Evolutionary conservation across 1,140 invertebrate genomes (phyloP).

Genomic region (Drosophila serrata): DNA sequence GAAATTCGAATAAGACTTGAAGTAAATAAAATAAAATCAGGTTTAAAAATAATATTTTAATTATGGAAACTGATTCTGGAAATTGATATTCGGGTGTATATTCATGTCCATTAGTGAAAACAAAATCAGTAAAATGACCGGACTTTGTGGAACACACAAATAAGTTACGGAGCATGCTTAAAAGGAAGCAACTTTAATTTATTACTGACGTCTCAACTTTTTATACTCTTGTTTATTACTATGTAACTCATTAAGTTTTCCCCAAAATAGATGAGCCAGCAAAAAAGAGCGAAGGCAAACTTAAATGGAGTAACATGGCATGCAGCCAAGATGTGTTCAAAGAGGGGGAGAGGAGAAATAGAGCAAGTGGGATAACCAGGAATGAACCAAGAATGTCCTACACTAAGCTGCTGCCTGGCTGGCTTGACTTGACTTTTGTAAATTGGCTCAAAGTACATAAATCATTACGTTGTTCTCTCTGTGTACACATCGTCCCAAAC

Average conservation of each 20-base stretch:
- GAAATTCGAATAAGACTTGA: not conserved
- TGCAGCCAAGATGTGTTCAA: slow-evolving; percentile 14
- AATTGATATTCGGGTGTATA: not conserved
- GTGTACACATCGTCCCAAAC: slow-evolving; percentile 55
- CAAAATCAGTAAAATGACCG: not conserved
- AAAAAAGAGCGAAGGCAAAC: slow-evolving; percentile 23
- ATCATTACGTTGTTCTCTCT: slow-evolving; percentile 47
- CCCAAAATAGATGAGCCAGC: slow-evolving; percentile 15
- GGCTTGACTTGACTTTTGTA: slow-evolving; percentile 30
- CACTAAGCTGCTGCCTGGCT: slow-evolving; percentile 11
- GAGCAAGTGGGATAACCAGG: not conserved
- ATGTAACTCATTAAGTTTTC: slow-evolving; percentile 22
- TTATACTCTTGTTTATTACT: slow-evolving; percentile 23
- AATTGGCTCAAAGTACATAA: slow-evolving; percentile 39
- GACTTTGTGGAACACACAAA: not conserved
- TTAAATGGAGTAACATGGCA: slow-evolving; percentile 25
- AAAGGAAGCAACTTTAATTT: slow-evolving; percentile 18
- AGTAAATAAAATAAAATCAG: slow-evolving; percentile 2
- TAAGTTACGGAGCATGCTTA: slow-evolving; percentile 5
- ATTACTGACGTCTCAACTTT: slow-evolving; percentile 18
- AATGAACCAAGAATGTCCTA: slow-evolving; percentile 14
- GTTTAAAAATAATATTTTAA: slow-evolving; percentile 4
- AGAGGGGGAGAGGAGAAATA: not conserved
- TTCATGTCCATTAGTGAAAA: not conserved
- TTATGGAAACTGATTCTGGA: slow-evolving; percentile 1